Percentiles rank a stretch among this genome's conserved stretches.
phyloP scores from a whole-genome alignment of 2,888 invertebrate species.

The Caenorhabditis doughertyi region DNA sequence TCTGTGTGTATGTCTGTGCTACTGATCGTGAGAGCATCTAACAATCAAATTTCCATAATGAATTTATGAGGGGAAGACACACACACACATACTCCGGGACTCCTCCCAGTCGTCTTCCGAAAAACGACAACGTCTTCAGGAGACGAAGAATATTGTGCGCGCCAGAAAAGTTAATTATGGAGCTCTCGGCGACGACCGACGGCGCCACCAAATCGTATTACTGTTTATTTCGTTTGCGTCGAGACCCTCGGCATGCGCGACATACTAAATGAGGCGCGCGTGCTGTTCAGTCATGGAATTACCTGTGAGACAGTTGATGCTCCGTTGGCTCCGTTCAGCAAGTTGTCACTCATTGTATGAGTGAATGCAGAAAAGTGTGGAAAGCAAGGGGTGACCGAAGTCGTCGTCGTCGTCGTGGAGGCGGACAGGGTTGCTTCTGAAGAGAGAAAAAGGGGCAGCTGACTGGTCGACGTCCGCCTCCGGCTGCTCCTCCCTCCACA shows the following conservation, averaged over 20 bases:
- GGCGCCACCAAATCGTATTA: constrained; percentile 67
- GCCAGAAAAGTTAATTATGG: constrained; percentile 79
- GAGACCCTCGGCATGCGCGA: constrained; percentile 3
- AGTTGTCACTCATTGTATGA: constrained; percentile 58
- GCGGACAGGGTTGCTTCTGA: constrained; percentile 44
- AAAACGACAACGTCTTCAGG: constrained; percentile 53
- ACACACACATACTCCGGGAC: constrained; percentile 52
- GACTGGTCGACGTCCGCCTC: constrained; percentile 48
- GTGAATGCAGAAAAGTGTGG: constrained; percentile 24
- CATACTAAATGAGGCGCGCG: constrained; percentile 26
- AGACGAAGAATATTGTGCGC: constrained; percentile 56
- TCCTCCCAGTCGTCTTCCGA: constrained; percentile 56
- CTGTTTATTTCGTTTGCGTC: constrained; percentile 61
- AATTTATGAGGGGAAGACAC: constrained; percentile 75
- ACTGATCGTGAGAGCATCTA: constrained; percentile 65
- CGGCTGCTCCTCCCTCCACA: constrained; percentile 37
- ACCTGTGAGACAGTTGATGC: constrained; percentile 64
- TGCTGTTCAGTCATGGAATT: constrained; percentile 27
- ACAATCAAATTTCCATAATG: constrained; percentile 79
- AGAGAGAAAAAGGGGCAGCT: constrained; percentile 37
- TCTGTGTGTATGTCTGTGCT: constrained; percentile 42
- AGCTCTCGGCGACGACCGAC: constrained; percentile 57
- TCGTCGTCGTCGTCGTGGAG: constrained; percentile 46
- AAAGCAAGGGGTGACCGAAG: constrained; percentile 28
- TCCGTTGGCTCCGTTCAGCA: constrained; percentile 49